These are phyloP conservation scores for Erpobdella octoculata DNA, from an alignment of 2,888 invertebrate genomes.

Conservation along the genomic window DNA sequence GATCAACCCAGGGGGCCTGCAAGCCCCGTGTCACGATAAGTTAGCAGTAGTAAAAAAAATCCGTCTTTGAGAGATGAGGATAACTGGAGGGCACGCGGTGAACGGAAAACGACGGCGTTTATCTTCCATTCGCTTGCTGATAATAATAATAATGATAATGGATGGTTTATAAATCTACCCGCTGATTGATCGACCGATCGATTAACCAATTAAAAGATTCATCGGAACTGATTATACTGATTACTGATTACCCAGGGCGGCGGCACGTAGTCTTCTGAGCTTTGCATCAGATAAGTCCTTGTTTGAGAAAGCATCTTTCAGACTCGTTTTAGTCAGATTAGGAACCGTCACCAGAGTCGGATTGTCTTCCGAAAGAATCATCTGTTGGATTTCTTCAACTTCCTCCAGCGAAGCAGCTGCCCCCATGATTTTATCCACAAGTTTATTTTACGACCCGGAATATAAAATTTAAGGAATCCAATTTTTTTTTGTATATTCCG, in stretches of 20 bases:
- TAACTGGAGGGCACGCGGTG: too few relatives aligned
- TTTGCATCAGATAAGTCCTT: slow-evolving; percentile 26
- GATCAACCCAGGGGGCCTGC: too few relatives aligned
- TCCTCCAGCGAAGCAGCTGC: slow-evolving; percentile 28
- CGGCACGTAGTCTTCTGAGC: slow-evolving; percentile 35
- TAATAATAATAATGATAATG: too few relatives aligned
- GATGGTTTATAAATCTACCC: neutral
- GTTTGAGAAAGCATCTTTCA: slow-evolving; percentile 39
- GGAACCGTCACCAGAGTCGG: neutral
- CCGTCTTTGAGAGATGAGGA: too few relatives aligned
- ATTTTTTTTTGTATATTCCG: neutral
- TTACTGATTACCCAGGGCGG: slow-evolving; percentile 35
- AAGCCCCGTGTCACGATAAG: too few relatives aligned
- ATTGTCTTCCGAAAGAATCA: neutral
- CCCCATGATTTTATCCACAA: too few relatives aligned
- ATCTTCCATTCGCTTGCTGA: too few relatives aligned
- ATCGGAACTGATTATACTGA: neutral
- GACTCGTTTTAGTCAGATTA: slow-evolving; percentile 13
- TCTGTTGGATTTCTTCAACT: neutral
- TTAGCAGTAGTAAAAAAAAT: too few relatives aligned
- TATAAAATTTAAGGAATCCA: too few relatives aligned
- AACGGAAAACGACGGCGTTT: too few relatives aligned
- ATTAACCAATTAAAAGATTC: slow-evolving; percentile 6
- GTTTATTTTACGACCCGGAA: too few relatives aligned
- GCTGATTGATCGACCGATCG: neutral